phyloP scores from a whole-genome alignment of 2,797 vertebrate species.

The Lepilemur septentrionalis region DNA sequence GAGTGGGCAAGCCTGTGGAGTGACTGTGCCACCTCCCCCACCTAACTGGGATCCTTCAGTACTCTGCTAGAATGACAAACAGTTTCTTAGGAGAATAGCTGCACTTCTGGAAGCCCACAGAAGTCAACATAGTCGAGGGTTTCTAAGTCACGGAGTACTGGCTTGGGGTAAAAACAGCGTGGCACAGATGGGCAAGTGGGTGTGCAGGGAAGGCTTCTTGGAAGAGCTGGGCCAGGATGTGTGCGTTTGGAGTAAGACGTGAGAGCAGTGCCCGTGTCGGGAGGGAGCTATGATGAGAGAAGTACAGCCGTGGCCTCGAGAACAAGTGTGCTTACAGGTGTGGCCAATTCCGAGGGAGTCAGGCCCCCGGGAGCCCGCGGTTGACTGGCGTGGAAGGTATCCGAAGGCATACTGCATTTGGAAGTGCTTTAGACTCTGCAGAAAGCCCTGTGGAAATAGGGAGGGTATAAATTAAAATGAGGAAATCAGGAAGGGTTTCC shows the following conservation, averaged over 20 bases:
- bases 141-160: background rate
- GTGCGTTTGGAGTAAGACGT: background rate
- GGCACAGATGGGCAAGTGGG: background rate
- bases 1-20: background rate
- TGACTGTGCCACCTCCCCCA: background rate
- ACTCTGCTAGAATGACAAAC: background rate
- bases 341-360: background rate
- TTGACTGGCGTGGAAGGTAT: background rate
- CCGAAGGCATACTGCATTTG: background rate
- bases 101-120: background rate
- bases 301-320: fast-evolving
- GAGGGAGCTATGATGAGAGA: background rate
- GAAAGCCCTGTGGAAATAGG: background rate
- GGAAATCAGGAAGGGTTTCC: background rate
- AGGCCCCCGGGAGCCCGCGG: background rate
- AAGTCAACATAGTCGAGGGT: background rate
- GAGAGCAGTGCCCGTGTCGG: background rate
- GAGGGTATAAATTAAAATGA: background rate
- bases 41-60: background rate
- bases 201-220: background rate
- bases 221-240: background rate
- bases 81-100: background rate
- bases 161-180: background rate
- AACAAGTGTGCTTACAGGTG: too few species aligned
- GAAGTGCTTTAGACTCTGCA: background rate